Evolutionary conservation across 2,888 invertebrate genomes (phyloP).

Genomic region (Heteromyza rotundicornis): DNA sequence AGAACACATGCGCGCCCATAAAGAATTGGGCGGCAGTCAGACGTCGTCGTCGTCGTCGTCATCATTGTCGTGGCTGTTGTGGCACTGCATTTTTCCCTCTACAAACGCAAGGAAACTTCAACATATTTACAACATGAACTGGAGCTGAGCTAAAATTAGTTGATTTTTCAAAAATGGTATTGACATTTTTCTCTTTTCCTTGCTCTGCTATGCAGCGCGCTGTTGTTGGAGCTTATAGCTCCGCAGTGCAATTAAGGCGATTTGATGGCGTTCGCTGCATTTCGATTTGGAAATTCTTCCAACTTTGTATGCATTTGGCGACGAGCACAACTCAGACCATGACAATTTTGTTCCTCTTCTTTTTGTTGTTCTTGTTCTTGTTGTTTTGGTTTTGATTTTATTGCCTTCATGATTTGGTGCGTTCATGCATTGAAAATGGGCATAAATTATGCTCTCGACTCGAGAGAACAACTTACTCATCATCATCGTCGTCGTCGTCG

Average conservation of each 20-base stretch:
- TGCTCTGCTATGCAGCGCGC: too few relatives aligned
- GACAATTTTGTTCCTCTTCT: background rate
- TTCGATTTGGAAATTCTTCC: constrained; percentile 4
- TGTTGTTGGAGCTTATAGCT: background rate
- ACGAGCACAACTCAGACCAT: too few relatives aligned
- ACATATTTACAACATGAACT: too few relatives aligned
- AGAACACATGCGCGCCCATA: constrained; percentile 9
- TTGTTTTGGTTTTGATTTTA: background rate
- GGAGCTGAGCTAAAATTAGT: constrained; percentile 5
- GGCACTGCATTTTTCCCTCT: too few relatives aligned
- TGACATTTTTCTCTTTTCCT: too few relatives aligned
- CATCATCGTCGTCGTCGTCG: too few relatives aligned
- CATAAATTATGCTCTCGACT: background rate
- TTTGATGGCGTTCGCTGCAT: background rate
- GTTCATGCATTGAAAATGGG: background rate
- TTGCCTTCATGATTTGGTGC: background rate
- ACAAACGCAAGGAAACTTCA: too few relatives aligned
- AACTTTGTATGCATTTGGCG: background rate
- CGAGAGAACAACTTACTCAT: constrained; percentile 1
- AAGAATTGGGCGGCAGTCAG: constrained; percentile 14
- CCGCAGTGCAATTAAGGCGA: constrained; percentile 10
- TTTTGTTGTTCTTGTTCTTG: background rate
- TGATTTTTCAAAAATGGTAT: too few relatives aligned
- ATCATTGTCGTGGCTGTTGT: too few relatives aligned
- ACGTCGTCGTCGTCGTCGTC: background rate